Percentiles rank a stretch among this genome's conserved stretches.
Evolutionary conservation across 64 coral and sea anemone species (phyloP).

Genomic region (Stichodactyla mertensii): DNA sequence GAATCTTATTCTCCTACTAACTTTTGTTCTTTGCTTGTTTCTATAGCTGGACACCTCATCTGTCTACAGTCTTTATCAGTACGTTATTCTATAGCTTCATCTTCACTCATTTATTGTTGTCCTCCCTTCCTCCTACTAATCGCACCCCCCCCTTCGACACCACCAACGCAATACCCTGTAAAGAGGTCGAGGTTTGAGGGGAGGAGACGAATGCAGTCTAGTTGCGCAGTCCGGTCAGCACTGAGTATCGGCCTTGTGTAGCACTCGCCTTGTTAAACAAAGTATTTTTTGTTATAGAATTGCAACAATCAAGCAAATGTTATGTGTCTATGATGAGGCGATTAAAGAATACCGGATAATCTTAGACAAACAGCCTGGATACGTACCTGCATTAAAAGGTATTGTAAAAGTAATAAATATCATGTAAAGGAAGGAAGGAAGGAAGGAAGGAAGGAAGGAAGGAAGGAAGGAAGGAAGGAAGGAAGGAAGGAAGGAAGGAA

Average conservation of each 20-base stretch:
- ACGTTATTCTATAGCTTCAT: neutral
- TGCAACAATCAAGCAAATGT: constrained; percentile 82
- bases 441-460: too few species aligned
- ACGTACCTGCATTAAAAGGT: constrained; percentile 92
- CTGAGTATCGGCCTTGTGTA: too few species aligned
- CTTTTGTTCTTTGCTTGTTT: neutral
- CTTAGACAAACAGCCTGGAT: constrained; percentile 57
- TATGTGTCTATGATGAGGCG: constrained; percentile 79
- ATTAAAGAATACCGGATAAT: constrained; percentile 80
- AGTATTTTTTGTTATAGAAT: constrained; percentile 17
- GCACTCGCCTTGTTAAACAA: too few species aligned
- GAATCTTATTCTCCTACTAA: neutral
- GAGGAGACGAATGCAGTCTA: too few species aligned
- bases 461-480: too few species aligned
- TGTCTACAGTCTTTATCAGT: constrained; percentile 58
- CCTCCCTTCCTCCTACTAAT: too few species aligned
- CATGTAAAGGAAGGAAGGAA: neutral
- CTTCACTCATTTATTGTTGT: neutral
- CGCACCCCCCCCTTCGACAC: too few species aligned
- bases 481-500: too few species aligned
- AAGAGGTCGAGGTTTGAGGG: too few species aligned
- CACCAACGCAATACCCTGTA: too few species aligned
- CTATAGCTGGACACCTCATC: constrained; percentile 27
- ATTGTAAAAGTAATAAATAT: neutral
- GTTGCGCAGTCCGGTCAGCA: too few species aligned